Evolutionary conservation across 2,113 vertebrate genomes (phyloP).

Genomic region (Zapornia atra): DNA sequence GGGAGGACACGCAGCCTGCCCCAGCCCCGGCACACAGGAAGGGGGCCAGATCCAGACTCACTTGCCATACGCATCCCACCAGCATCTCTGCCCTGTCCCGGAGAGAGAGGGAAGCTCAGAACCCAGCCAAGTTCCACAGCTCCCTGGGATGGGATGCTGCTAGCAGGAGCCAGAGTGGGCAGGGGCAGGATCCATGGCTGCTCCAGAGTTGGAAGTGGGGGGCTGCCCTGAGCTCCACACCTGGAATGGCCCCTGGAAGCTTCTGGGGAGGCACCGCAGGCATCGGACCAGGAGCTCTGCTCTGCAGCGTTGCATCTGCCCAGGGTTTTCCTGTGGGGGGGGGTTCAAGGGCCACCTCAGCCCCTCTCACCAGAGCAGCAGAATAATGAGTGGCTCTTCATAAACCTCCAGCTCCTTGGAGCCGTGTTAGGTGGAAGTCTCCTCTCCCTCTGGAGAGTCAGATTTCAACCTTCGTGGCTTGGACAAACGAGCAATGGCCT

Average conservation of each 20-base stretch:
- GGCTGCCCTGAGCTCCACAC: not conserved
- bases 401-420: not conserved
- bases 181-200: not conserved
- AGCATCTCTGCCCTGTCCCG: not conserved
- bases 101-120: not conserved
- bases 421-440: not conserved
- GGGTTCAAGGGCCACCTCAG: not conserved
- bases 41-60: fast-evolving
- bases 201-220: fast-evolving
- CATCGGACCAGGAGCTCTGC: not conserved
- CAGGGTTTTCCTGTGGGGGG: fast-evolving
- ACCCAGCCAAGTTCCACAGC: fast-evolving
- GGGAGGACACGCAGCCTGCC: too few species aligned
- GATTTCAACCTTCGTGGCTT: not conserved
- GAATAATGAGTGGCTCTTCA: not conserved
- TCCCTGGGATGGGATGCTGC: not conserved
- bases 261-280: fast-evolving
- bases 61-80: not conserved
- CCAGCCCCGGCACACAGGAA: fast-evolving
- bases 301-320: fast-evolving
- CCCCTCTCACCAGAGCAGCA: not conserved
- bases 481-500: not conserved
- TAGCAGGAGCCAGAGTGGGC: not conserved
- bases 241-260: not conserved
- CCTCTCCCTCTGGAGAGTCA: not conserved